Evolutionary conservation across 2,797 vertebrate species (phyloP), one percentile per base, ranked within the genome.

Genomic region (Bufotes viridis): DNA sequence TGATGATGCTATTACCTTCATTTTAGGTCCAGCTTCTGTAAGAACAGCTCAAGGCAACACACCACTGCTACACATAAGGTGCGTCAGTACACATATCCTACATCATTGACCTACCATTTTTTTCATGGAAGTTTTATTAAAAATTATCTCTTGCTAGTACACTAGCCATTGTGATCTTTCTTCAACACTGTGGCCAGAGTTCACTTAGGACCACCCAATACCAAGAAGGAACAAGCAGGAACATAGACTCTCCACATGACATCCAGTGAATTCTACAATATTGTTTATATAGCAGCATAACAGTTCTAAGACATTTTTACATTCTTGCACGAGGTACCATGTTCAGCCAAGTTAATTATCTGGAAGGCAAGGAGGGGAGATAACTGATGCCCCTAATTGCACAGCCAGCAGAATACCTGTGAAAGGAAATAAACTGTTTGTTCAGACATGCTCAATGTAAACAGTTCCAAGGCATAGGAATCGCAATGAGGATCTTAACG

Each of bases 391-490:
- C 61, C 90, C 88, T 88, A 80, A 53, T 90, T 83, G 90, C n/a
- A 82, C 92, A 90, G 91, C 90, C 93, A 90, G 34, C 0, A 87
- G 91, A 93, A 92, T 91, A 92, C 92, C 91, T 87, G 91, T 92
- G 90, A 91, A 92, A 91, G 88, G 72, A 82, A 92, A 91, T 80
- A 70, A 90, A 91, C 87, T 92, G 88, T 92, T 93, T 93, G 91
- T 94, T 94, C 93, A 92, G 92, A 93, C 93, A 93, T 93, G 93
- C 92, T 93, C 90, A 92, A 90, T 95, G 95, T 95, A 95, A 95
- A 95, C 94, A 94, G 93, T 92, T 93, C 92, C 92, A 91, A 65
- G 94, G 93, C 92, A 94, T 92, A 92, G 92, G 93, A 91, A 94
- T 92, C 92, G 84, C 90, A 87, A 91, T 90, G 92, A 92, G 93